Conservation (phyloP, 2,888 invertebrate genomes). For the Xestia c-nigrum region DNA sequence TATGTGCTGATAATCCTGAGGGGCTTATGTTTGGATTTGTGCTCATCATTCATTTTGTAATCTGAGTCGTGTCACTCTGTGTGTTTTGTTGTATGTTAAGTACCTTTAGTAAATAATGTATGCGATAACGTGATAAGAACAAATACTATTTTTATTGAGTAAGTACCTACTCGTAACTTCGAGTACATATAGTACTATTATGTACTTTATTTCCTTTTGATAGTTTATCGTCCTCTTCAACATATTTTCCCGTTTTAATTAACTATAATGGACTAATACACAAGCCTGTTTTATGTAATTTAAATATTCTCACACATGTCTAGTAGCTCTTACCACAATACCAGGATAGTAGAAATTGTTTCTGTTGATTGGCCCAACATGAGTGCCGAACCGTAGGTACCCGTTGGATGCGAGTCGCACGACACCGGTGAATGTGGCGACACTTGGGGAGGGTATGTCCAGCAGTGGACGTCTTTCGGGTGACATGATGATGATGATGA, state of each 20-base stretch:
- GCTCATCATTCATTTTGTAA: conserved; percentile 72
- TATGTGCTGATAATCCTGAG: conserved; percentile 55
- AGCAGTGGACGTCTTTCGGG: too few relatives aligned
- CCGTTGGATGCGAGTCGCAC: too few relatives aligned
- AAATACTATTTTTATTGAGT: conserved; percentile 30
- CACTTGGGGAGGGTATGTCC: too few relatives aligned
- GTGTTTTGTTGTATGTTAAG: conserved; percentile 58
- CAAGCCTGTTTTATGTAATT: conserved; percentile 4
- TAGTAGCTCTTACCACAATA: background rate
- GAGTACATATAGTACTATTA: conserved; percentile 11
- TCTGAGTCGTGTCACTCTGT: conserved; percentile 66
- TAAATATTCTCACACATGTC: conserved; percentile 28
- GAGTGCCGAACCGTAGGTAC: conserved; percentile 27
- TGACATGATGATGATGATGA: too few relatives aligned
- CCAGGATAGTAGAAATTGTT: conserved; percentile 21
- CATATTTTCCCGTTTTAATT: conserved; percentile 27
- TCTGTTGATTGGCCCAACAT: conserved; percentile 23
- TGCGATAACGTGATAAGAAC: conserved; percentile 56
- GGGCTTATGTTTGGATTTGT: conserved; percentile 66
- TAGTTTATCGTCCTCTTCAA: conserved; percentile 32
- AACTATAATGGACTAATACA: conserved; percentile 13
- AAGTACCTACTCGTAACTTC: conserved; percentile 7
- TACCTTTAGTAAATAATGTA: conserved; percentile 58
- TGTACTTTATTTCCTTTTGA: conserved; percentile 34
- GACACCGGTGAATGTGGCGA: too few relatives aligned